These are phyloP conservation scores for Sogatella furcifera DNA, from an alignment of 1,140 invertebrate species.

Conservation along the genomic window DNA sequence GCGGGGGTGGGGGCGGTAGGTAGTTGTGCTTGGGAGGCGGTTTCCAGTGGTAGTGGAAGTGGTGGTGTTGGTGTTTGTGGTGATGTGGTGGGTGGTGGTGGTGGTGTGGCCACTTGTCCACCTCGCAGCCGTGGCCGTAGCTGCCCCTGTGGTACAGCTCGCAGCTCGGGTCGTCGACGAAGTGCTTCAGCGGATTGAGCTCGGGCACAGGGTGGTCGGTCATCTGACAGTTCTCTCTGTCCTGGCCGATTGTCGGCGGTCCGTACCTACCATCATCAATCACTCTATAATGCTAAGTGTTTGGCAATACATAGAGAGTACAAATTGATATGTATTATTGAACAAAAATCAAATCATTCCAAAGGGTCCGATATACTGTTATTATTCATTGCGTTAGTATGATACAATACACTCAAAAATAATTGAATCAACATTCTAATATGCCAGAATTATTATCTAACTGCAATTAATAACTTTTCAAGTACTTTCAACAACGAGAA, in stretches of 20 bases:
- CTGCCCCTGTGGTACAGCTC: conserved; percentile 67
- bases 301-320: too few relatives aligned
- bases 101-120: conserved; percentile 32
- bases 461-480: too few relatives aligned
- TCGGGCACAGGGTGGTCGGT: conserved; percentile 56
- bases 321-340: too few relatives aligned
- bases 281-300: too few relatives aligned
- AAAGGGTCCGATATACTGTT: too few relatives aligned
- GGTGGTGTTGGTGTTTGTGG: background rate
- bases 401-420: too few relatives aligned
- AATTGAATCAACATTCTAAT: too few relatives aligned
- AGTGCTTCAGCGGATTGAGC: conserved; percentile 42
- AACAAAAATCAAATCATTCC: too few relatives aligned
- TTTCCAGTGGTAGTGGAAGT: background rate
- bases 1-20: background rate
- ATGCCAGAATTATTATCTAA: too few relatives aligned
- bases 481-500: too few relatives aligned
- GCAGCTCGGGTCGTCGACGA: conserved; percentile 46
- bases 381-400: too few relatives aligned
- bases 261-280: conserved; percentile 41
- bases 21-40: background rate
- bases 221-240: conserved; percentile 56
- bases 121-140: conserved; percentile 65
- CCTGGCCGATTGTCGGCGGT: conserved; percentile 44
- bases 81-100: background rate